Conservation (phyloP, 1,140 invertebrate genomes). For the Leptopilina clavipes region DNA sequence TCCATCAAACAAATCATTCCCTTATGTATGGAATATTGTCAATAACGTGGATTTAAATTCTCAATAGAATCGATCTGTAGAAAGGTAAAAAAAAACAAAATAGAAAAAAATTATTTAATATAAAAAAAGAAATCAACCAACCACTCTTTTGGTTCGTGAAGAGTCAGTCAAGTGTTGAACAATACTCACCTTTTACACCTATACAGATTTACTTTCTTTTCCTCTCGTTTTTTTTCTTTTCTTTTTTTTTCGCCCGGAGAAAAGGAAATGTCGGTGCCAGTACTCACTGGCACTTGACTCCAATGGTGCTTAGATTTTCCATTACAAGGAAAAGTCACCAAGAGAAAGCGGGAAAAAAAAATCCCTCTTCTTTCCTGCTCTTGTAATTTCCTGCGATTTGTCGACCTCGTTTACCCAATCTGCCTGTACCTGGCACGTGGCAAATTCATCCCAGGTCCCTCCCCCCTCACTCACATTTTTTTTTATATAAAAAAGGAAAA, state of each 20-base stretch:
- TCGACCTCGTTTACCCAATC: slow-evolving; percentile 47
- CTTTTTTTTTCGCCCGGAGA: not conserved
- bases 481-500: no score
- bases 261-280: slow-evolving; percentile 32
- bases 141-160: not conserved
- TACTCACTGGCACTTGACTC: slow-evolving; percentile 41
- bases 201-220: not conserved
- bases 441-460: slow-evolving; percentile 27
- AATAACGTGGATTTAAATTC: not conserved
- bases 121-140: no score
- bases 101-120: not conserved
- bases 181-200: slow-evolving; percentile 11
- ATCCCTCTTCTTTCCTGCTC: slow-evolving; percentile 28
- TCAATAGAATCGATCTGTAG: not conserved
- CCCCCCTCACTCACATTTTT: not conserved
- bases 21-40: no score
- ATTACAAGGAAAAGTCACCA: slow-evolving; percentile 48
- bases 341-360: not conserved
- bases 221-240: no score
- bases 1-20: no score
- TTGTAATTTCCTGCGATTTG: slow-evolving; percentile 57
- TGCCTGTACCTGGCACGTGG: slow-evolving; percentile 45
- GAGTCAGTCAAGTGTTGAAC: slow-evolving; percentile 14
- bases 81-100: not conserved
- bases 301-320: slow-evolving; percentile 51